Conservation (phyloP, 2,113 vertebrate genomes). For the Tachysurus fulvidraco region DNA sequence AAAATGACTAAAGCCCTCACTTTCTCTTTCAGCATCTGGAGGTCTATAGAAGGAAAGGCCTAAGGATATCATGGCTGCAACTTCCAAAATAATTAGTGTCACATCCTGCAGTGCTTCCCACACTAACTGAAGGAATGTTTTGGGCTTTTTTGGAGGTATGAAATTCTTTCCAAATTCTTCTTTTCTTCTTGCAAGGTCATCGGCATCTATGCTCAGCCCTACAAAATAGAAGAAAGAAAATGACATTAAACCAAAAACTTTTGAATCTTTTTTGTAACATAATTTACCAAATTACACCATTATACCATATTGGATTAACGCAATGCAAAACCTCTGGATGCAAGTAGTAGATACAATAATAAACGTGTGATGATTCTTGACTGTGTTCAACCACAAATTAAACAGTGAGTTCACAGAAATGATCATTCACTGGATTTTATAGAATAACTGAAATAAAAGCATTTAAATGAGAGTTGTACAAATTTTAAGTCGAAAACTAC, state of each 20-base stretch:
- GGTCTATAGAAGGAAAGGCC: conserved; percentile 97
- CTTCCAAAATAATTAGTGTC: conserved; percentile 97
- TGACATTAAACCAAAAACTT: not conserved
- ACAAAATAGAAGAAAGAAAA: conserved; percentile 27
- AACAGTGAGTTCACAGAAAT: not conserved
- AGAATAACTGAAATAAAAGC: not conserved
- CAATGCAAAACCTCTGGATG: not conserved
- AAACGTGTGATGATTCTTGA: not conserved
- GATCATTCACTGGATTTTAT: not conserved
- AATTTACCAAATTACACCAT: not conserved
- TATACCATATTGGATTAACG: not conserved
- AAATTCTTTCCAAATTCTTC: conserved; percentile 90
- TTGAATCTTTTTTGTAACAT: not conserved
- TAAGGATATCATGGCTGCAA: conserved; percentile 94
- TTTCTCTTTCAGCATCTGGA: conserved; percentile 81
- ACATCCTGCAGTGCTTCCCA: conserved; percentile 98
- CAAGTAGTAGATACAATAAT: not conserved
- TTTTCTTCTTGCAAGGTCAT: conserved; percentile 89
- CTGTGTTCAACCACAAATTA: not conserved
- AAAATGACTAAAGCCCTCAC: conserved; percentile 69
- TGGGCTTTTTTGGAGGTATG: conserved; percentile 99
- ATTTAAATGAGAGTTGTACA: not conserved
- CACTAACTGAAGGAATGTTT: conserved; percentile 98
- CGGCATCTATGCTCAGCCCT: conserved; percentile 88
- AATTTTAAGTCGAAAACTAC: too few species aligned